Evolutionary conservation across 2,797 vertebrate species (phyloP).

Genomic region (Podargus strigoides): DNA sequence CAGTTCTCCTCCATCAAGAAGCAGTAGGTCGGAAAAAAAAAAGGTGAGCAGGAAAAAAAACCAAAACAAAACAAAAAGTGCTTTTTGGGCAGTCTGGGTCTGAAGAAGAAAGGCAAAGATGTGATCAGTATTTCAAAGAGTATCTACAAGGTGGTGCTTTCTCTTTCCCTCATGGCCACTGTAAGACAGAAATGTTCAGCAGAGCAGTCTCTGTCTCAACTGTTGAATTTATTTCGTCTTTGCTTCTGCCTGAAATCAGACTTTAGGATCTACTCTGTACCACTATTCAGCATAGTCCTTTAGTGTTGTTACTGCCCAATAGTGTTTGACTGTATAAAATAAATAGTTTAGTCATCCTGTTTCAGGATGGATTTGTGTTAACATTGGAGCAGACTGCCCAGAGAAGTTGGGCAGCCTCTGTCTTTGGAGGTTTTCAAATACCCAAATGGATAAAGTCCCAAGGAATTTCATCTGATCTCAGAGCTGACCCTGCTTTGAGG

Average conservation of each 20-base stretch:
- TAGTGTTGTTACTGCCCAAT: background rate
- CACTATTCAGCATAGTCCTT: background rate
- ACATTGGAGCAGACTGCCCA: background rate
- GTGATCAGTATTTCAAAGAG: background rate
- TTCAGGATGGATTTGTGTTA: background rate
- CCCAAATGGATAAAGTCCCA: background rate
- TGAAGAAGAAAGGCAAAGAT: background rate
- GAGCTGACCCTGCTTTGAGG: background rate
- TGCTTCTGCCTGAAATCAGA: background rate
- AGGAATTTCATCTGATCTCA: background rate
- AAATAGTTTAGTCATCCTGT: background rate
- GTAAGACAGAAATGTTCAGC: background rate
- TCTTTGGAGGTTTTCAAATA: background rate
- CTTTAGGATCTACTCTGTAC: background rate
- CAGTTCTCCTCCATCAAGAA: no score
- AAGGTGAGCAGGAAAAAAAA: no score
- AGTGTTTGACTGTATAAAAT: background rate
- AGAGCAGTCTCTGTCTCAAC: no score
- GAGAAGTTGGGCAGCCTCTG: background rate
- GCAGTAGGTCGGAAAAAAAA: accelerated
- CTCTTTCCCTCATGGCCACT: background rate
- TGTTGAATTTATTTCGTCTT: background rate
- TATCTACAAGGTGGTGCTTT: background rate
- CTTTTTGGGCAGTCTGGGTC: background rate
- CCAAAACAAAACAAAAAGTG: background rate